Evolutionary conservation across 2,113 vertebrate genomes (phyloP).

Genomic region (Dromiciops gliroides): DNA sequence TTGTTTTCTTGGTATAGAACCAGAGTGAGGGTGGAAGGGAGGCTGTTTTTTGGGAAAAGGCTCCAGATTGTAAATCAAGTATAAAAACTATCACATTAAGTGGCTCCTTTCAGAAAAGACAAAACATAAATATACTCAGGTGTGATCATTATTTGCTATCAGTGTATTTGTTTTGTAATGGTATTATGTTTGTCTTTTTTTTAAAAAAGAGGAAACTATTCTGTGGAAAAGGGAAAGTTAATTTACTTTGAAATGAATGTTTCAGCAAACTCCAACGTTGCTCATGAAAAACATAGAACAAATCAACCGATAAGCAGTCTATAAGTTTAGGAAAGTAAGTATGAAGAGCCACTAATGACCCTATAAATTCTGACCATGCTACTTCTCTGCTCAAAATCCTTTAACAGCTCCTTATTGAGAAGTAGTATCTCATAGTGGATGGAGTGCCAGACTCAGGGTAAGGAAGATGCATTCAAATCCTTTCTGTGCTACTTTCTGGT

Average conservation of each 20-base stretch:
- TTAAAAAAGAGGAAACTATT: constrained; percentile 12
- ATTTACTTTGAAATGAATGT: constrained; percentile 40
- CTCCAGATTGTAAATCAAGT: constrained; percentile 37
- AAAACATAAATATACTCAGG: not conserved
- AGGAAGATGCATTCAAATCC: not conserved
- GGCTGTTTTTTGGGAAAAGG: constrained; percentile 11
- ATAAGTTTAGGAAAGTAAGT: not conserved
- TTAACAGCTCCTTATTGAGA: not conserved
- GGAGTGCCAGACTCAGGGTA: not conserved
- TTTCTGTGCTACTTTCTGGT: not conserved
- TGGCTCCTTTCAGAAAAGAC: constrained; percentile 29
- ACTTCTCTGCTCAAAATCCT: not conserved
- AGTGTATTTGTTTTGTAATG: constrained; percentile 10
- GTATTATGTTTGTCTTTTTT: not conserved
- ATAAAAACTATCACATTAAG: constrained; percentile 13
- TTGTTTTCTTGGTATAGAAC: constrained; percentile 24
- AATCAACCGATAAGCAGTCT: not conserved
- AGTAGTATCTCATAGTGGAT: not conserved
- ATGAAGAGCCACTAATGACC: not conserved
- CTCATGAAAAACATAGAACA: constrained; percentile 12
- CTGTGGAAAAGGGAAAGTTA: not conserved
- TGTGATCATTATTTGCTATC: constrained; percentile 44
- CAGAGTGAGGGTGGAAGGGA: constrained; percentile 43
- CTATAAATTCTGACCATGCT: not conserved
- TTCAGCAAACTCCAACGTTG: constrained; percentile 1